Evolutionary conservation across 2,888 invertebrate genomes (phyloP).

Genomic region (Troides helena): DNA sequence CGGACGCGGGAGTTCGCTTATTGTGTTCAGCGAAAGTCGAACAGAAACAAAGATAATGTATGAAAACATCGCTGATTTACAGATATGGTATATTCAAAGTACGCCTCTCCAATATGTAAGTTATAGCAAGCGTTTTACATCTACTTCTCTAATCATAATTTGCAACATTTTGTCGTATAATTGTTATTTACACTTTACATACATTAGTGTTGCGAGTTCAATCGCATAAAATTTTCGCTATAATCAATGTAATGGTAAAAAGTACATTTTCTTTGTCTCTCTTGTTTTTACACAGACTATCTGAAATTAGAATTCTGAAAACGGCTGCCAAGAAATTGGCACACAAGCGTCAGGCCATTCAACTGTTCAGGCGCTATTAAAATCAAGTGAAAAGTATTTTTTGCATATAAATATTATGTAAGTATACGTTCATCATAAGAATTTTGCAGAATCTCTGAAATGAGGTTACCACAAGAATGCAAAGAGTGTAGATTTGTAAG

Average conservation of each 20-base stretch:
- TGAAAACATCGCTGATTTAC: slow-evolving; percentile 37
- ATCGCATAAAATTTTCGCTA: too few species aligned
- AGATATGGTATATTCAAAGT: slow-evolving; percentile 23
- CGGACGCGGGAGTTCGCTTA: slow-evolving; percentile 61
- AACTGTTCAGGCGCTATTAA: slow-evolving; percentile 14
- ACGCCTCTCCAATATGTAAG: slow-evolving; percentile 3
- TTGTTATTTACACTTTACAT: too few species aligned
- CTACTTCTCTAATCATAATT: background rate
- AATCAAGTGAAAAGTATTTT: slow-evolving; percentile 11
- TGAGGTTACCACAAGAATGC: background rate
- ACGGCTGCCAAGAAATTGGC: slow-evolving; percentile 15
- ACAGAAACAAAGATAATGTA: slow-evolving; percentile 60
- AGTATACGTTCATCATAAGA: background rate
- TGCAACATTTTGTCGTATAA: too few species aligned
- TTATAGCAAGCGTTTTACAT: background rate
- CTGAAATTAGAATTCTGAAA: slow-evolving; percentile 28
- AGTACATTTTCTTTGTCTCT: slow-evolving; percentile 21
- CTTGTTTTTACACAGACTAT: slow-evolving; percentile 28
- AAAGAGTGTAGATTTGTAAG: background rate
- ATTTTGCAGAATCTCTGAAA: background rate
- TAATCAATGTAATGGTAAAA: background rate
- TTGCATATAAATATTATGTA: slow-evolving; percentile 14
- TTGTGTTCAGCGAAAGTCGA: slow-evolving; percentile 69
- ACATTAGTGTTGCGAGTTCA: too few species aligned
- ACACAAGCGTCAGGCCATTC: slow-evolving; percentile 13